A percentile compares a stretch with the other conserved stretches of the same genome.
phyloP scores from a whole-genome alignment of 64 coral and sea anemone species.

The Trachythela sp. region DNA sequence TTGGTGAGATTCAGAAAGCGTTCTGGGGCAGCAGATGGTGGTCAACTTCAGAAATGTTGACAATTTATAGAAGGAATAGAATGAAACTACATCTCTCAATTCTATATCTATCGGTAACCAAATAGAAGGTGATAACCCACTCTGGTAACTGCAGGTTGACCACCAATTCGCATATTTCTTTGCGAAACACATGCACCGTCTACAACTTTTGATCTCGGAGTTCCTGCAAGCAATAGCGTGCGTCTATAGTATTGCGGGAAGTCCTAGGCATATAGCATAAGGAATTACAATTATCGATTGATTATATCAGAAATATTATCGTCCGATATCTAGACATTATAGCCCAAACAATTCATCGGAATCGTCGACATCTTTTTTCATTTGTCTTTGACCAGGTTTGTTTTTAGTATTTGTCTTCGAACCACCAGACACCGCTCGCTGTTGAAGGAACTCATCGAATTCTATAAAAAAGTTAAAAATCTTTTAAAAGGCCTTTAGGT shows the following conservation, averaged over 20 bases:
- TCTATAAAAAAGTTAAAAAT: not conserved
- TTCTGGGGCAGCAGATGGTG: too few species aligned
- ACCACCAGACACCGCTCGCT: not conserved
- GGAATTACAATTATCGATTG: not conserved
- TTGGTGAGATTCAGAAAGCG: too few species aligned
- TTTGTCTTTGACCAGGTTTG: constrained; percentile 11
- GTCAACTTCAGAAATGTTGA: too few species aligned
- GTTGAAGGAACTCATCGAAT: not conserved
- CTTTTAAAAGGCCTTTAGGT: too few species aligned
- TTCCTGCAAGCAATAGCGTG: not conserved
- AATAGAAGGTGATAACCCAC: too few species aligned
- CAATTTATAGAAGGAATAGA: too few species aligned
- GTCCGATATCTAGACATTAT: not conserved
- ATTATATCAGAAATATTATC: not conserved
- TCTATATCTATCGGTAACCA: too few species aligned
- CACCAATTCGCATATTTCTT: too few species aligned
- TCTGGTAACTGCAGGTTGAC: too few species aligned
- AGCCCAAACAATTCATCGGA: not conserved
- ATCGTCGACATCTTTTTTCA: constrained; percentile 18
- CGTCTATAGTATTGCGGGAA: not conserved
- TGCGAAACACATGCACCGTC: too few species aligned
- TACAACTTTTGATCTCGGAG: too few species aligned
- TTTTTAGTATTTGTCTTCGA: not conserved
- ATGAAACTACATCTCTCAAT: too few species aligned
- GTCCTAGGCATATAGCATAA: not conserved